Base-by-base conservation (phyloP, 64 coral and sea anemone species). In the Montipora sp. region DNA sequence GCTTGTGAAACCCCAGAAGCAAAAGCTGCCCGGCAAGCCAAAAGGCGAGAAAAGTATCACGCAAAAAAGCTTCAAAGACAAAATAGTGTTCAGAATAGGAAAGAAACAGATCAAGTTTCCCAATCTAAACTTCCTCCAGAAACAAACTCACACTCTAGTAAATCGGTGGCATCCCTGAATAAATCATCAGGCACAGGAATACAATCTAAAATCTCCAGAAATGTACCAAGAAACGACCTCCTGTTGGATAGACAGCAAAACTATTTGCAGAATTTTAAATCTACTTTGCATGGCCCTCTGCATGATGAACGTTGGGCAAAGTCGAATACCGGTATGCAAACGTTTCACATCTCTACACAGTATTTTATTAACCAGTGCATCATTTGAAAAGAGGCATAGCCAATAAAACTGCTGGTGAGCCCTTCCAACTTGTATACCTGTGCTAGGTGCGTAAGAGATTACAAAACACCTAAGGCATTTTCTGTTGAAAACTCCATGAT, bases 351-450 rank as follows among this genome's bases (percentile, higher is more conserved):
- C 36, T 77, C 75, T 44, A 77, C 48, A 49, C 75, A 77, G 48
- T 77, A 77, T 44, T 77, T 49, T 19, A 23, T 77, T 77, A 46
- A 77, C 75, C 75, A 77, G 48, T 77, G 19, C 10, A 46, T 49
- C 48, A 77, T 77, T 77, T 77, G 75, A 16, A 77, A 77, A 77
- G 75, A 77, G 27, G 75, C 75, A 46, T 77, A 18, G 75, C 75
- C 75, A 46, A 46, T 77, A 49, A 77, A 77, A 44, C 10, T 13
- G 48, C 27, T 46, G 48, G 60, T 63, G 60, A 77, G 48, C 36
- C 75, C 8, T 46, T 77, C 12, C 27, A 49, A 77, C 36, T 44
- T 46, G 27, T 77, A 49, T 77, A 77, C 16, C 48, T 77, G 75
- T 49, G 48, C 75, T 46, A 44, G 75, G 36, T 77, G 75, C 16